phyloP scores from a whole-genome alignment of 2,888 invertebrate genomes.

The Venusia cambrica region DNA sequence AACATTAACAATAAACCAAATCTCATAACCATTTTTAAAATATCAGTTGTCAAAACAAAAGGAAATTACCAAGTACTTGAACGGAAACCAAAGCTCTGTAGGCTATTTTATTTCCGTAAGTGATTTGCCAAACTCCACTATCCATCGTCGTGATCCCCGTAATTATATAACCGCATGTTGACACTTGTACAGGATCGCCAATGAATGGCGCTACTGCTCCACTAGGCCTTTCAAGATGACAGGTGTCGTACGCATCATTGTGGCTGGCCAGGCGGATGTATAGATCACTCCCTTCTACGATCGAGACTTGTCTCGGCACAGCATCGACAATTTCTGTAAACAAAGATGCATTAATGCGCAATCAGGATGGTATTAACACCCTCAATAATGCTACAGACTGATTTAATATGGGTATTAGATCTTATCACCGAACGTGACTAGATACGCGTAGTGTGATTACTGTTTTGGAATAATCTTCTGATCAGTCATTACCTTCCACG shows the following conservation, averaged over 20 bases:
- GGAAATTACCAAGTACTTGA: constrained; percentile 46
- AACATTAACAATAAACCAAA: too few relatives aligned
- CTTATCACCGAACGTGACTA: constrained; percentile 59
- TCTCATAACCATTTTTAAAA: too few relatives aligned
- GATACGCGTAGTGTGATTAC: constrained; percentile 42
- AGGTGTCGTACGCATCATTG: constrained; percentile 42
- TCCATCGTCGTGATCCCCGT: constrained; percentile 34
- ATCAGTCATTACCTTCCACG: constrained; percentile 55
- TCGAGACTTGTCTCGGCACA: constrained; percentile 34
- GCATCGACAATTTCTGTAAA: constrained; percentile 50
- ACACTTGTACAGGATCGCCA: constrained; percentile 34
- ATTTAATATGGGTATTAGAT: constrained; percentile 35
- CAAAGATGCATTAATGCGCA: constrained; percentile 18
- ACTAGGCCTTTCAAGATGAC: constrained; percentile 45
- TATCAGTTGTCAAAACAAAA: constrained; percentile 1
- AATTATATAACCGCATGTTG: constrained; percentile 51
- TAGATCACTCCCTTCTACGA: constrained; percentile 50
- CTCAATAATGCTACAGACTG: too few relatives aligned
- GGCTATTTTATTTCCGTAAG: constrained; percentile 44
- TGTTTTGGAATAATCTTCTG: constrained; percentile 36
- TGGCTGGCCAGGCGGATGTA: constrained; percentile 45
- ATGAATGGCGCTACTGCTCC: constrained; percentile 28
- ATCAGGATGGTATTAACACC: constrained; percentile 30
- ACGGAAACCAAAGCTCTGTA: constrained; percentile 47
- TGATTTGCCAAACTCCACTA: constrained; percentile 53